Percentiles rank a stretch among this genome's conserved stretches.
Evolutionary conservation across 2,113 vertebrate species (phyloP).

Genomic region (Zootoca vivipara): DNA sequence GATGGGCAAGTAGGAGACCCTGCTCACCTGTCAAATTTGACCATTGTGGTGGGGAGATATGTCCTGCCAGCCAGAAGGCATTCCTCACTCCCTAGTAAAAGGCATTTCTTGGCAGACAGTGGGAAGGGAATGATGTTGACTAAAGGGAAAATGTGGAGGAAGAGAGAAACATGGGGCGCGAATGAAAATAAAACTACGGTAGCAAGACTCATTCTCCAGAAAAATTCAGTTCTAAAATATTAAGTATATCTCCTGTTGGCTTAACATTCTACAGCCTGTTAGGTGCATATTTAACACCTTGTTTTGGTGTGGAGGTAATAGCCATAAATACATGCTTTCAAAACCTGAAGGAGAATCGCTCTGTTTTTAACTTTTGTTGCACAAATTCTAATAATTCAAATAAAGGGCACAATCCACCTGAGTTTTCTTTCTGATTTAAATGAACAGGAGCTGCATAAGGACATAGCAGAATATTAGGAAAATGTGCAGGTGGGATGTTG

Average conservation of each 20-base stretch:
- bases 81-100: no score
- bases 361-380: not conserved
- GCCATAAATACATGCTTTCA: not conserved
- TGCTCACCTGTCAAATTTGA: no score
- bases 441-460: not conserved
- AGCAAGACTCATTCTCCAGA: not conserved
- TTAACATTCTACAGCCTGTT: not conserved
- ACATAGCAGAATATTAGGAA: not conserved
- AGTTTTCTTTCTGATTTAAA: not conserved
- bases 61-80: no score
- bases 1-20: no score
- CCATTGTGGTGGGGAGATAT: no score
- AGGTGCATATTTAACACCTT: not conserved
- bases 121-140: not conserved
- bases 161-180: constrained; percentile 32
- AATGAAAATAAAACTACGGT: not conserved
- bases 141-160: not conserved
- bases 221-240: not conserved
- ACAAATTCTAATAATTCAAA: not conserved
- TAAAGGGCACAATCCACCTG: not conserved
- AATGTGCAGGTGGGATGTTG: not conserved
- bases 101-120: not conserved
- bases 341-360: not conserved
- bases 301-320: not conserved
- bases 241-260: not conserved